A percentile compares a stretch with the other conserved stretches of the same genome.
Conservation (phyloP, 2,888 invertebrate species). For the Entomobrya proxima region DNA sequence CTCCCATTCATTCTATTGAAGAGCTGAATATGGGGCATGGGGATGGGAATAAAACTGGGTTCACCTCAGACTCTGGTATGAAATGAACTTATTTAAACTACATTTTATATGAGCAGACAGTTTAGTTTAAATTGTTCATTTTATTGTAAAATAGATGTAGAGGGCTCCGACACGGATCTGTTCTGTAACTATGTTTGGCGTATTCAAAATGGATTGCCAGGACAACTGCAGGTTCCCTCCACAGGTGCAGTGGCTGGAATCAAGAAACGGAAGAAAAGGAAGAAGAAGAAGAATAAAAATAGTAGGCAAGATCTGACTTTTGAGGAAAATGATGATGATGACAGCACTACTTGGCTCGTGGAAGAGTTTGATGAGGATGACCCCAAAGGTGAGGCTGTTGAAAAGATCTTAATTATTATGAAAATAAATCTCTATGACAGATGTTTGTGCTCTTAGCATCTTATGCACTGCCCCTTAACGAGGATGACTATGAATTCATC, state of each 20-base stretch:
- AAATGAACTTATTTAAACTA: not conserved
- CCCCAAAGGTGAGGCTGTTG: not conserved
- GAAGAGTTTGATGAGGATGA: not conserved
- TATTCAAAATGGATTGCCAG: not conserved
- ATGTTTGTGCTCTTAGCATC: not conserved
- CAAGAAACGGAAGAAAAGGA: constrained; percentile 7
- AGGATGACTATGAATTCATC: constrained; percentile 46
- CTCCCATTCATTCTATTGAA: constrained; percentile 21
- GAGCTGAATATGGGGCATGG: not conserved
- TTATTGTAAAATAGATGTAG: not conserved
- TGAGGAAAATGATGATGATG: not conserved
- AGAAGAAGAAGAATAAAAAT: not conserved
- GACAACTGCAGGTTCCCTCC: not conserved
- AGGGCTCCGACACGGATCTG: not conserved
- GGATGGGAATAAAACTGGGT: not conserved
- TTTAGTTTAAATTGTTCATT: not conserved
- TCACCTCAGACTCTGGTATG: constrained; percentile 8
- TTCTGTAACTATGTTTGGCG: not conserved
- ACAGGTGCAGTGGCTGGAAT: not conserved
- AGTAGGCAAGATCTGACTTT: not conserved
- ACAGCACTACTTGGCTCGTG: not conserved
- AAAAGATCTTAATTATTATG: not conserved
- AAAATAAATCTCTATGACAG: not conserved
- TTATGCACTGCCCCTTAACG: constrained; percentile 27
- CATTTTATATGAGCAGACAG: not conserved